Base-by-base conservation (phyloP, 2,888 invertebrate species). In the Hyppa rectilinea region DNA sequence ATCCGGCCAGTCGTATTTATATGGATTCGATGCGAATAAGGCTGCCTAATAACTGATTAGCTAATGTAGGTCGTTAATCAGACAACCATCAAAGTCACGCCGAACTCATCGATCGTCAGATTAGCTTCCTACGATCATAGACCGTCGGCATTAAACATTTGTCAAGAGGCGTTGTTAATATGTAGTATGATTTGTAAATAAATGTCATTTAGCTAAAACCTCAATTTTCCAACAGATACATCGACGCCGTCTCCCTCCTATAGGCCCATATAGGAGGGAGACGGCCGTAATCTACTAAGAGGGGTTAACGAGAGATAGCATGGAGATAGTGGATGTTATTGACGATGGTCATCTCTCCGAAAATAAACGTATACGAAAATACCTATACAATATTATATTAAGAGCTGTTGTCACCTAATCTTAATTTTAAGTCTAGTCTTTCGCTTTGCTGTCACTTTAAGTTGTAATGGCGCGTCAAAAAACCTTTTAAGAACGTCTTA, bases 71-170 rank as follows among this genome's bases (percentile, higher is more conserved):
- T 47, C 53, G 38, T 47, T 47, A 47, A 73, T 73, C 71, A 53
- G 75, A 55, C 47, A 43, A 20, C 36, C 43, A 65, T 50, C 43
- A 65, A 73, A 73, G 36, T 43, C 14, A 9, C 17, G 47, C 47
- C 36, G 10, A 65, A 31, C 20, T 55, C 34, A 49, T 49, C 36
- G 23, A 75, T 43, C 47, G 12, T 56, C 55, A 38, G 66, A 75
- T 65, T 72, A 56, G 55, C 29, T 55, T 55, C 76, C 29, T 34
- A 43, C 47, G 40, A 49, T n/a, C 67, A 56, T 75, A 75, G 49
- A 75, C 66, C 34, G 20, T 53, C 14, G 23, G 40, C 6, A 17
- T 53, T 64, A 10, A 23, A 47, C 53, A 34, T 40, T 64, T 40
- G 55, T 55, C 23, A 14, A 66, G 20, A 65, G 23, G 10, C 61